phyloP scores from a whole-genome alignment of 2,797 vertebrate species.

The Cuculus canorus region DNA sequence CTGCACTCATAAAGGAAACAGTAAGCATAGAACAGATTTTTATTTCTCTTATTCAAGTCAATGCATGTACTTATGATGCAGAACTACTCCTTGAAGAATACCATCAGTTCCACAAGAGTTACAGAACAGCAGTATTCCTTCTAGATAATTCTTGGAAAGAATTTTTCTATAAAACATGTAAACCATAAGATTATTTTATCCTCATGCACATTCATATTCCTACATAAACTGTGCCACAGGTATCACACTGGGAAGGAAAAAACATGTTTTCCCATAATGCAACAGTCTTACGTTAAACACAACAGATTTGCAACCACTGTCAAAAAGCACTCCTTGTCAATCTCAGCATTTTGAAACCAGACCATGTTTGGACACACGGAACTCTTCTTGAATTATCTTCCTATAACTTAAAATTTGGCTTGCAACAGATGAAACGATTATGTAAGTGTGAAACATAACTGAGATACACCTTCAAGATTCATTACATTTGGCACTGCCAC shows the following conservation, averaged over 20 bases:
- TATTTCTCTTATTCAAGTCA: neutral
- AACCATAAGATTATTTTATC: neutral
- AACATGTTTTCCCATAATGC: neutral
- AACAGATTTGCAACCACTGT: neutral
- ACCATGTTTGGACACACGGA: neutral
- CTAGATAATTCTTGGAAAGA: neutral
- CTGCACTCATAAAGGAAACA: neutral
- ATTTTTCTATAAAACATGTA: neutral
- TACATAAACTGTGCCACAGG: neutral
- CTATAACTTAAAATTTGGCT: conserved; percentile 17
- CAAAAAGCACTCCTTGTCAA: neutral
- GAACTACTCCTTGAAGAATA: neutral
- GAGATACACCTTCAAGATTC: neutral
- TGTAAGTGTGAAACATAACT: neutral
- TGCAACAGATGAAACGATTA: neutral
- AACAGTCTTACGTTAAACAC: neutral
- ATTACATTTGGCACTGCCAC: neutral
- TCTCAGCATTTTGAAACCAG: neutral
- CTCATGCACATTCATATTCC: neutral
- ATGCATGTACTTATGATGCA: neutral
- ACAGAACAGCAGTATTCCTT: neutral
- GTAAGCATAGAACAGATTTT: neutral
- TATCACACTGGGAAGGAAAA: neutral
- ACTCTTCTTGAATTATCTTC: neutral
- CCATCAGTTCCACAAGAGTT: neutral